phyloP scores from a whole-genome alignment of 1,140 invertebrate species.

The Brachionus manjavacas region DNA sequence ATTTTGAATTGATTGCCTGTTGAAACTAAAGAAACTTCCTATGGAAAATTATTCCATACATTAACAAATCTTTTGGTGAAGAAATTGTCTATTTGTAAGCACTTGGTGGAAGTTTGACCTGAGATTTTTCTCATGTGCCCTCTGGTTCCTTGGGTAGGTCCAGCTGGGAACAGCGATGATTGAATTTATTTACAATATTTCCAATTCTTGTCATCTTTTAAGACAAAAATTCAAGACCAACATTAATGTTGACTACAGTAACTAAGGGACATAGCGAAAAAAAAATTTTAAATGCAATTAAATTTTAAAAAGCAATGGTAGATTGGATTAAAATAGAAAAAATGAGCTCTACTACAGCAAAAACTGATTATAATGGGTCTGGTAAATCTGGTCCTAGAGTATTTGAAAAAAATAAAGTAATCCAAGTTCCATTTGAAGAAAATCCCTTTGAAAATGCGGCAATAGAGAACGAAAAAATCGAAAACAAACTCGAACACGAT shows the following conservation, averaged over 20 bases:
- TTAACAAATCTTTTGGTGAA: no score
- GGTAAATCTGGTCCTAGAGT: neutral
- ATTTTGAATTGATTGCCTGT: no score
- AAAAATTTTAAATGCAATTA: neutral
- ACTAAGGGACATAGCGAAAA: neutral
- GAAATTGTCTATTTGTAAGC: no score
- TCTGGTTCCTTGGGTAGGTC: no score
- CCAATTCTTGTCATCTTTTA: neutral
- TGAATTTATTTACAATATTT: no score
- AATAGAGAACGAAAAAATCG: constrained; percentile 1
- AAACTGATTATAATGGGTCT: neutral
- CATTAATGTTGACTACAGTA: neutral
- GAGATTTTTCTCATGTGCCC: no score
- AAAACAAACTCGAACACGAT: constrained; percentile 3
- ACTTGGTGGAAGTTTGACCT: no score
- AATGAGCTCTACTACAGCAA: neutral
- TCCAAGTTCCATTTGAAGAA: neutral
- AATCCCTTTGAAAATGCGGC: constrained; percentile 15
- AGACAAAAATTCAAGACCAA: neutral
- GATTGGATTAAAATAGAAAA: neutral
- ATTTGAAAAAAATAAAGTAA: constrained; percentile 13
- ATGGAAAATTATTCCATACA: no score
- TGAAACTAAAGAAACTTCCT: no score
- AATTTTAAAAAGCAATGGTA: neutral
- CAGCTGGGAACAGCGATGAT: no score